A percentile compares a stretch with the other conserved stretches of the same genome.
phyloP scores from a whole-genome alignment of 2,797 vertebrate species.

The Peromyscus attwateri region DNA sequence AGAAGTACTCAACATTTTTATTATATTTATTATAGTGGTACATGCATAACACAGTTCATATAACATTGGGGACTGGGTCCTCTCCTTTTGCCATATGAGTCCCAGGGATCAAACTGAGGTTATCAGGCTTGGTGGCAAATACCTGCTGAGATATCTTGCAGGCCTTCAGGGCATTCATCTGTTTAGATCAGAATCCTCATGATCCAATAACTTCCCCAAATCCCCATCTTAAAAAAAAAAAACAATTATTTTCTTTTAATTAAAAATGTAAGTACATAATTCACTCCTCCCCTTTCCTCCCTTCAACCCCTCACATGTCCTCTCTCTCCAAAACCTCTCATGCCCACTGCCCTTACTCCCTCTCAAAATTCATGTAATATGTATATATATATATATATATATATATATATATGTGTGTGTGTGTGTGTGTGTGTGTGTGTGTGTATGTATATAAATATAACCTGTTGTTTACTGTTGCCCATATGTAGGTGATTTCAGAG shows the following conservation, averaged over 20 bases:
- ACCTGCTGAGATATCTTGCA: neutral
- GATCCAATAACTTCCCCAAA: neutral
- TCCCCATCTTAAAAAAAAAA: neutral
- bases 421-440: neutral
- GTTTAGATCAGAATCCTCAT: neutral
- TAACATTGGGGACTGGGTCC: neutral
- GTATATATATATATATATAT: rapidly evolving
- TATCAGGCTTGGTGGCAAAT: neutral
- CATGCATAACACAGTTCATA: neutral
- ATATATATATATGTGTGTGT: neutral
- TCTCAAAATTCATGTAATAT: neutral
- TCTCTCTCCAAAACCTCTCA: neutral
- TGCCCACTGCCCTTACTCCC: neutral
- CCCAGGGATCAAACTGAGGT: neutral
- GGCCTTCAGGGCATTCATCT: neutral
- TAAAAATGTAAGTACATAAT: neutral
- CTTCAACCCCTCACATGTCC: neutral
- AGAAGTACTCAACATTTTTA: neutral
- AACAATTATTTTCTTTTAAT: neutral
- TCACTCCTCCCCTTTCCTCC: neutral
- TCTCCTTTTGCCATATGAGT: neutral
- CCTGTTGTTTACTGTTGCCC: neutral
- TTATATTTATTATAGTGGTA: neutral
- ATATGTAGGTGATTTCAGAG: neutral
- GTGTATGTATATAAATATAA: neutral